Percentiles rank a stretch among this genome's conserved stretches.
Conservation (phyloP, 2,797 vertebrate genomes). For the Odontamblyopus rebecca region DNA sequence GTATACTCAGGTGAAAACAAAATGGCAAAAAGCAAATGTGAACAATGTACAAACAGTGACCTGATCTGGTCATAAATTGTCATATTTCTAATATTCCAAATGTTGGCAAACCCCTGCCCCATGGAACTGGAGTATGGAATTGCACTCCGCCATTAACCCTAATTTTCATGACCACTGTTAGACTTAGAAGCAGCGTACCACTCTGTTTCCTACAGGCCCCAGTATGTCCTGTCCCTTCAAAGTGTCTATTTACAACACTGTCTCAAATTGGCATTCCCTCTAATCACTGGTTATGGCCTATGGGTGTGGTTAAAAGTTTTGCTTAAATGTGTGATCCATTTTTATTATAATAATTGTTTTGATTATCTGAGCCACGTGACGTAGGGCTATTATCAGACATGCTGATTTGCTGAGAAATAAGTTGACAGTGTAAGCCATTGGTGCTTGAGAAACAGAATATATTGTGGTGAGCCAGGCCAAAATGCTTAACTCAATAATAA, state of each 20-base stretch:
- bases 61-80: too few species aligned
- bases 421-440: neutral
- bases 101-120: too few species aligned
- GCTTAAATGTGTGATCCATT: neutral
- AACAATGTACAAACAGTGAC: too few species aligned
- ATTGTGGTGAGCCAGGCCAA: too few species aligned
- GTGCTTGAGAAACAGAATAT: too few species aligned
- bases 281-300: neutral
- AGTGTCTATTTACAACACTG: constrained; percentile 6
- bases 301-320: neutral
- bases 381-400: neutral
- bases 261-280: neutral
- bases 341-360: neutral
- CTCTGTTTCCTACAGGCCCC: constrained; percentile 12
- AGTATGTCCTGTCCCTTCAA: neutral
- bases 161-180: constrained; percentile 50
- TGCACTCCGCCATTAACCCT: too few species aligned
- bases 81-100: too few species aligned
- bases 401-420: neutral
- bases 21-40: too few species aligned
- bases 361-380: neutral
- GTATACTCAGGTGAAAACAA: too few species aligned
- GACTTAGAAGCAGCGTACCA: constrained; percentile 30
- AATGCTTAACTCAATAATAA: too few species aligned
- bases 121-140: too few species aligned